These are phyloP conservation scores for Colostygia pectinataria DNA, from an alignment of 2,888 invertebrate species.

Conservation along the genomic window DNA sequence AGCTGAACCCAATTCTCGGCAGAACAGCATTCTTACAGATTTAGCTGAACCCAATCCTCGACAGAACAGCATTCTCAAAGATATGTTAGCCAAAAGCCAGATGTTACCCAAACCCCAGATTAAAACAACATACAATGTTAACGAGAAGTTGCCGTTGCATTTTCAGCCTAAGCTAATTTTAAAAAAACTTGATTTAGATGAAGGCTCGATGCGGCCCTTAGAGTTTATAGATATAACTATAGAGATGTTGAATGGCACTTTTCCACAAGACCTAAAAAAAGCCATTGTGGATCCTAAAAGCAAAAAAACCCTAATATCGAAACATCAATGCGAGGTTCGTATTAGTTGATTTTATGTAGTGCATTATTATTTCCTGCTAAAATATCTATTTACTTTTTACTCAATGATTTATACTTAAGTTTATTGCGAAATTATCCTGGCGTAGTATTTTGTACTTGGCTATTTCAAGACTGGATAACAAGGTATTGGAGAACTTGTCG, in stretches of 20 bases:
- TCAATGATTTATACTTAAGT: too few relatives aligned
- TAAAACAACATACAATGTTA: slow-evolving; percentile 46
- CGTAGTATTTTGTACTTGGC: too few relatives aligned
- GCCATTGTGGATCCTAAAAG: slow-evolving; percentile 50
- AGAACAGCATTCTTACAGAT: neutral
- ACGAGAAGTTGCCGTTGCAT: slow-evolving; percentile 52
- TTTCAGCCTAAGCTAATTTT: slow-evolving; percentile 55
- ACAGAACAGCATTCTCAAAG: slow-evolving; percentile 17
- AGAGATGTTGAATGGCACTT: neutral
- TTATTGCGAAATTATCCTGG: too few relatives aligned
- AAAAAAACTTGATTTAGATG: slow-evolving; percentile 42
- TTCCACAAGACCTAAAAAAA: slow-evolving; percentile 41
- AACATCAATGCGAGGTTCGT: slow-evolving; percentile 61
- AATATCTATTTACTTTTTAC: too few relatives aligned
- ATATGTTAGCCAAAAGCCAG: neutral
- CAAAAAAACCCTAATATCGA: slow-evolving; percentile 61
- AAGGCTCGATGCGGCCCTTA: slow-evolving; percentile 14
- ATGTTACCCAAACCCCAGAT: slow-evolving; percentile 2
- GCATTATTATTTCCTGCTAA: neutral
- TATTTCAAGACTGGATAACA: too few relatives aligned
- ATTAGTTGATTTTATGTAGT: slow-evolving; percentile 7
- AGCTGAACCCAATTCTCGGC: neutral
- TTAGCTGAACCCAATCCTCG: neutral
- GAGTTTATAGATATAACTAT: slow-evolving; percentile 18
- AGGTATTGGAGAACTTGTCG: too few relatives aligned